Conservation (phyloP, 2,797 vertebrate genomes). For the Rhinoraja longicauda region DNA sequence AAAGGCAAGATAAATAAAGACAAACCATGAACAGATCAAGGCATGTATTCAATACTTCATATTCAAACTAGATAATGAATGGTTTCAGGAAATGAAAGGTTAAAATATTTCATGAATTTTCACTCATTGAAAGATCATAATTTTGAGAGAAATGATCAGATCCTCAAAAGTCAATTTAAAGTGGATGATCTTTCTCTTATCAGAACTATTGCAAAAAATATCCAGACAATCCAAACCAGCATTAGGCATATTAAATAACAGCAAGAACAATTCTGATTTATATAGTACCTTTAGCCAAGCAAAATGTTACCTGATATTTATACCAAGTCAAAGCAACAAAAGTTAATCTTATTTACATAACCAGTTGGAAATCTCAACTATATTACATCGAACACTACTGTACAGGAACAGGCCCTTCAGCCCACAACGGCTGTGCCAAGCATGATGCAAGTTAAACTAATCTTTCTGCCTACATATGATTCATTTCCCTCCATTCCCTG, state of each 20-base stretch:
- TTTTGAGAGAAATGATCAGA: background rate
- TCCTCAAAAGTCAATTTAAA: background rate
- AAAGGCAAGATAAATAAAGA: background rate
- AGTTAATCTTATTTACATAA: background rate
- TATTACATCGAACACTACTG: background rate
- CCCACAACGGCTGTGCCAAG: too few species aligned
- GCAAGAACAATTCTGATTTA: too few species aligned
- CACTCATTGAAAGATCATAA: background rate
- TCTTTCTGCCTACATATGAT: too few species aligned
- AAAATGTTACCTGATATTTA: too few species aligned
- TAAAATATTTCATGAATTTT: background rate
- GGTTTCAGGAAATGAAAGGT: background rate
- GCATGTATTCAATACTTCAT: background rate
- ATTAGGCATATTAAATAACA: background rate
- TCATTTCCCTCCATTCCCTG: too few species aligned
- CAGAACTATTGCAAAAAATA: background rate
- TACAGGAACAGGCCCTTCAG: background rate
- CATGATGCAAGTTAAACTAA: too few species aligned
- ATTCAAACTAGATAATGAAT: background rate
- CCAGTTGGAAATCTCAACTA: background rate
- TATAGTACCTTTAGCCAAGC: too few species aligned
- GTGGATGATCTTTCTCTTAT: background rate
- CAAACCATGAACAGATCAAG: background rate
- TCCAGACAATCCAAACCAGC: background rate
- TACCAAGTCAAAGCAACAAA: background rate